Conservation (phyloP, 2,113 vertebrate genomes). For the Stigmatopora nigra region DNA sequence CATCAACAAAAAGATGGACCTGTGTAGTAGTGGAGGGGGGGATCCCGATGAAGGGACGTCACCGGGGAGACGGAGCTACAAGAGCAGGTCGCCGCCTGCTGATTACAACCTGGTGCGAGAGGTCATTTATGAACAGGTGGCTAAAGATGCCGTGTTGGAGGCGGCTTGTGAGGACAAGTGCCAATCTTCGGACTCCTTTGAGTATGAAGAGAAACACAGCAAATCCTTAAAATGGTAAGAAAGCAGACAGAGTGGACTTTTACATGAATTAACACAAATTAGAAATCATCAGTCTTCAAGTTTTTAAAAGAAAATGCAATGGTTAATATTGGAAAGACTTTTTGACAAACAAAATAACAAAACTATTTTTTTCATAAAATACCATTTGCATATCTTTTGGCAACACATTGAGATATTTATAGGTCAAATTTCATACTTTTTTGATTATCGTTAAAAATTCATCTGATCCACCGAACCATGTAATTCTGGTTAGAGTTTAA, state of each 20-base stretch:
- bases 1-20: slow-evolving; percentile 95
- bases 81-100: slow-evolving; percentile 75
- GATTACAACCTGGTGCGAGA: slow-evolving; percentile 93
- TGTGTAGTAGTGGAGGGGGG: slow-evolving; percentile 70
- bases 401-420: too few species aligned
- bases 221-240: slow-evolving; percentile 83
- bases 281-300: too few species aligned
- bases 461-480: neutral
- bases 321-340: too few species aligned
- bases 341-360: neutral
- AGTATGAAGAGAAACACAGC: slow-evolving; percentile 70
- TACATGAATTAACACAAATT: too few species aligned
- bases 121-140: slow-evolving; percentile 76
- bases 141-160: slow-evolving; percentile 76
- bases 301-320: too few species aligned
- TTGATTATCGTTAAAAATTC: neutral
- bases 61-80: slow-evolving; percentile 78
- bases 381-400: neutral
- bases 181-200: slow-evolving; percentile 72
- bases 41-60: slow-evolving; percentile 79
- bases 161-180: slow-evolving; percentile 69
- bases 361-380: neutral
- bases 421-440: neutral
- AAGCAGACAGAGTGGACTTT: too few species aligned
- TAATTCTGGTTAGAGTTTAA: too few species aligned